Conservation (phyloP, 2,888 invertebrate species). For the Lasioglossum marginatum region DNA sequence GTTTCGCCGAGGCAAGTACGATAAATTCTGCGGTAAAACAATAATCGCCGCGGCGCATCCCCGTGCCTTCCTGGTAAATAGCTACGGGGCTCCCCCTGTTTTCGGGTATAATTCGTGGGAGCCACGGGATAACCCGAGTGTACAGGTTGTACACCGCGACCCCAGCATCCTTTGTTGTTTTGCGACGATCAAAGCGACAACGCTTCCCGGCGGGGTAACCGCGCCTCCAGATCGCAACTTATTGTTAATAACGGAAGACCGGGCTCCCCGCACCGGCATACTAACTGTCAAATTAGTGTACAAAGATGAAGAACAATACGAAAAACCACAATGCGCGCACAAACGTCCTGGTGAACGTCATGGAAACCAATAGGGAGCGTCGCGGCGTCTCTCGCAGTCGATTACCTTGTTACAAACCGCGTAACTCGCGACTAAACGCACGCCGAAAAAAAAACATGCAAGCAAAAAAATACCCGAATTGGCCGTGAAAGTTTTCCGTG, state of each 20-base stretch:
- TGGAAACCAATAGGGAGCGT: slow-evolving; percentile 19
- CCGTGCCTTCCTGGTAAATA: neutral
- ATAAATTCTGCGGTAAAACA: slow-evolving; percentile 47
- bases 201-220: slow-evolving; percentile 33
- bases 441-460: too few relatives aligned
- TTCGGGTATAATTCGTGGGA: slow-evolving; percentile 43
- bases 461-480: too few relatives aligned
- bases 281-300: slow-evolving; percentile 51
- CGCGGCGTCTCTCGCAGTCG: neutral
- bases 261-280: slow-evolving; percentile 36
- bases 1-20: slow-evolving; percentile 18
- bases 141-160: slow-evolving; percentile 27
- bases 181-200: slow-evolving; percentile 56
- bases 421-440: too few relatives aligned
- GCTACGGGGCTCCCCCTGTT: slow-evolving; percentile 1
- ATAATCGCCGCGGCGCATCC: slow-evolving; percentile 37
- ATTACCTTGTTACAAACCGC: too few relatives aligned
- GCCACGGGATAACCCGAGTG: slow-evolving; percentile 32
- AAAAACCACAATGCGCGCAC: slow-evolving; percentile 34
- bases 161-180: slow-evolving; percentile 51
- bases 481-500: too few relatives aligned
- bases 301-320: slow-evolving; percentile 57
- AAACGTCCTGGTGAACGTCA: slow-evolving; percentile 20
- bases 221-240: slow-evolving; percentile 41
- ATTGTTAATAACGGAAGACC: slow-evolving; percentile 58